Evolutionary conservation across 2,888 invertebrate genomes (phyloP).

Genomic region (Eudemis profundana): DNA sequence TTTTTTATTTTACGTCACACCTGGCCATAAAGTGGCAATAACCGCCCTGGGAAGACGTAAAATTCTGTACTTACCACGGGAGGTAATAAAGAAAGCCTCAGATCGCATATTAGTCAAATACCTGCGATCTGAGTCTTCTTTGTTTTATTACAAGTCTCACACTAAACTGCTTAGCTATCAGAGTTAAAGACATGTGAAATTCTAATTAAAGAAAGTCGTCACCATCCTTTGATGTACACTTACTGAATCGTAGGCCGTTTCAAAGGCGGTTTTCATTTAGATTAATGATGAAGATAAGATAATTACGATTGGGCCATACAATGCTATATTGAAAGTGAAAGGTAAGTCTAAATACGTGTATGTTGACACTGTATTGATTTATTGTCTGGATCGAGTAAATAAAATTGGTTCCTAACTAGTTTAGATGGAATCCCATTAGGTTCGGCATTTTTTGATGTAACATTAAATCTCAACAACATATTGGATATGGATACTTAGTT

Average conservation of each 20-base stretch:
- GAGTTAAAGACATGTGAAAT: background rate
- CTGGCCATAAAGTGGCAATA: no score
- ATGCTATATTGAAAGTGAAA: conserved; percentile 32
- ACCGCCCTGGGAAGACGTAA: no score
- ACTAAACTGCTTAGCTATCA: background rate
- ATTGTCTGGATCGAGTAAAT: conserved; percentile 13
- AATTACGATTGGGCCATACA: conserved; percentile 28
- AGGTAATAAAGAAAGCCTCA: no score
- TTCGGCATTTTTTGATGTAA: background rate
- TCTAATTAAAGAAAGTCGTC: background rate
- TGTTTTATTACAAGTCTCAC: no score
- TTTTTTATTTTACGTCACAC: no score
- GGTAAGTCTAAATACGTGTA: conserved; percentile 32
- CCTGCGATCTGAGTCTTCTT: no score
- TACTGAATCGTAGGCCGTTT: conserved; percentile 15
- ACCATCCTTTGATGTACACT: conserved; percentile 16
- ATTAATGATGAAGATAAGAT: conserved; percentile 37
- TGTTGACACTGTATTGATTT: conserved; percentile 31
- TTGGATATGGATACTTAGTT: no score
- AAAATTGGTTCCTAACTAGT: conserved; percentile 14
- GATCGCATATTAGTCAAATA: no score
- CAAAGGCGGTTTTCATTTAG: conserved; percentile 25
- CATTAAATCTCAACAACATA: no score
- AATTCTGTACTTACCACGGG: no score
- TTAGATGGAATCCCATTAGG: background rate